phyloP scores from a whole-genome alignment of 2,797 vertebrate genomes.

The Phrynocephalus forsythii region DNA sequence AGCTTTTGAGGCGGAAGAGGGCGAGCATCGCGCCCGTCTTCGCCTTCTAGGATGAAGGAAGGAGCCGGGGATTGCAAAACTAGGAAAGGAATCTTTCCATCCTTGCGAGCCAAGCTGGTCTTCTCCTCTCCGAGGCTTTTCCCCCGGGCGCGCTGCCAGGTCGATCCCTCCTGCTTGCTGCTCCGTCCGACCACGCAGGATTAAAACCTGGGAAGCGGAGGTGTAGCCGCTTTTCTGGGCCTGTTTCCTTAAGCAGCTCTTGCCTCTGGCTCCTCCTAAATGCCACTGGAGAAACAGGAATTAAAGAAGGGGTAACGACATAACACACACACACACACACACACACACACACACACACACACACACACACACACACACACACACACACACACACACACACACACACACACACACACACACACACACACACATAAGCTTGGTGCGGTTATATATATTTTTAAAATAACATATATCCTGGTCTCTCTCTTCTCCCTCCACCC shows the following conservation, averaged over 20 bases:
- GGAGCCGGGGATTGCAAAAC: too few relatives aligned
- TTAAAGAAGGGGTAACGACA: background rate
- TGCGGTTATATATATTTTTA: background rate
- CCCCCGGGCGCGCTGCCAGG: background rate
- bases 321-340: too few relatives aligned
- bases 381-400: too few relatives aligned
- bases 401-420: too few relatives aligned
- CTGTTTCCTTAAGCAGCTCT: conserved; percentile 1
- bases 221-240: background rate
- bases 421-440: too few relatives aligned
- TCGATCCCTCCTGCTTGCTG: background rate
- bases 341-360: too few relatives aligned
- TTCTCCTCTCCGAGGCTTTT: background rate
- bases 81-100: too few relatives aligned
- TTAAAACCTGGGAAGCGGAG: background rate
- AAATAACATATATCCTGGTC: background rate
- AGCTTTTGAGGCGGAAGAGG: background rate
- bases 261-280: background rate
- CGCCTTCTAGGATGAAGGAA: too few relatives aligned
- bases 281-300: background rate
- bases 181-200: background rate
- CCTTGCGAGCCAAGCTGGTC: too few relatives aligned
- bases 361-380: too few relatives aligned
- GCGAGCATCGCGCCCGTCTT: too few relatives aligned
- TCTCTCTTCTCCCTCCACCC: too few relatives aligned